Evolutionary conservation across 2,888 invertebrate species (phyloP), one percentile per base, ranked within the genome.

Genomic region (Mantis religiosa): DNA sequence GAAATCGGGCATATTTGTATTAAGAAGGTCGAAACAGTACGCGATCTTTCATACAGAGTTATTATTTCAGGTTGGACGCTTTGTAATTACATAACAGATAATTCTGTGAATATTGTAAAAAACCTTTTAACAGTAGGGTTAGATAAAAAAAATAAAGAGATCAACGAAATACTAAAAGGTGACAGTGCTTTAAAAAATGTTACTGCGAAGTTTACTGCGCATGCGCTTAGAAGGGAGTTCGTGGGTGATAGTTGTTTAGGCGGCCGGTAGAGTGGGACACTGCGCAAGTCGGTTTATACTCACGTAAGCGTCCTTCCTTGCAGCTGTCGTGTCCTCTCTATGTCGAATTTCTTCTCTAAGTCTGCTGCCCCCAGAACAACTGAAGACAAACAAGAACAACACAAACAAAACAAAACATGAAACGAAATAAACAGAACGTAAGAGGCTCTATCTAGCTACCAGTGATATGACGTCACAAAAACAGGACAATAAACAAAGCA

Each of bases 341-440:
- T 20, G 54, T 71, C 54, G 6, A 6, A 15, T 2, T 25, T 71
- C 54, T 71, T 71, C 25, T 71, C 54, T 71, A 71, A 3, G 54
- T 71, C 54, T 71, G 54, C 54, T 71, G 54, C 14, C 54, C 54
- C 85, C 85, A 85, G 85, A 34, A 47, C 47, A 85, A 85, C 85
- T 85, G 47, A 47, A 85, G 41, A 85, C 85, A 85, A 27, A 85
- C 85, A 85, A 85, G 30, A 85, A 71, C 85, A 85, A 34, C 85
- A 34, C 25, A 34, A 85, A 85, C 85, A 41, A 85, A 34, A 47
- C 30, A 85, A 85, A 14, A 85, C 85, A 47, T 47, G 27, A 34
- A 34, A 34, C 30, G 30, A 87, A 34, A 71, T 25, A 71, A 71
- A 71, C 54, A 25, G 54, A 71, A 71, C 54, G 3, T 71, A 25